Percentiles rank a stretch among this genome's conserved stretches.
These are phyloP conservation scores for Polylopha cassiicola DNA, from an alignment of 2,888 invertebrate species.

Conservation along the genomic window DNA sequence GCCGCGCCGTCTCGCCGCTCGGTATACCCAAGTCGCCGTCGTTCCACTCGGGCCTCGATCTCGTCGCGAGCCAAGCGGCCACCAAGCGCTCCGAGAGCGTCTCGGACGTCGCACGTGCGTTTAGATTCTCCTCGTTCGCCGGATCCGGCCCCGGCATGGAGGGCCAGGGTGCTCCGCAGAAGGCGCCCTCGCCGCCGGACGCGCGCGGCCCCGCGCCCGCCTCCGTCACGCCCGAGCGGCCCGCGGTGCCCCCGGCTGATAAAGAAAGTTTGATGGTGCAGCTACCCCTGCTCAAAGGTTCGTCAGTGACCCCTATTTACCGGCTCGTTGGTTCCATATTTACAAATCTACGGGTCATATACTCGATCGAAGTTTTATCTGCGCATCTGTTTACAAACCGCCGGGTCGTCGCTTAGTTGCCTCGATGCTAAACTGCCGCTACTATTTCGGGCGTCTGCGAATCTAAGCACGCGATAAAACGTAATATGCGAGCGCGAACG, in stretches of 20 bases:
- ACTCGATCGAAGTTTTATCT: constrained; percentile 8
- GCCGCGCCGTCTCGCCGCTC: constrained; percentile 77
- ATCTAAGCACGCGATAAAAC: constrained; percentile 24
- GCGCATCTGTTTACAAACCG: constrained; percentile 41
- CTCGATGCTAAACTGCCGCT: constrained; percentile 30
- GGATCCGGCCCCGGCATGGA: constrained; percentile 51
- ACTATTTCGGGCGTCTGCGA: constrained; percentile 40
- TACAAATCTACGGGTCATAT: background rate
- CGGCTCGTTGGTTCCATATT: background rate
- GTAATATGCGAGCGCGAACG: constrained; percentile 1
- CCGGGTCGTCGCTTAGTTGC: background rate
- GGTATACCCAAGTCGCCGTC: constrained; percentile 92
- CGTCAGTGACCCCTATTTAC: constrained; percentile 29
- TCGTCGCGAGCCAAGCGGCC: constrained; percentile 80
- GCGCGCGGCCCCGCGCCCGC: constrained; percentile 61
- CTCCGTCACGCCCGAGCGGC: constrained; percentile 51
- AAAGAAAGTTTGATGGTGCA: constrained; percentile 71
- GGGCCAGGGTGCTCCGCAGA: constrained; percentile 56
- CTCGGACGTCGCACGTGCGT: constrained; percentile 70
- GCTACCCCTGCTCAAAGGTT: constrained; percentile 75
- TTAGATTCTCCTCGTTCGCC: constrained; percentile 65
- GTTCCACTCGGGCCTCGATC: constrained; percentile 90
- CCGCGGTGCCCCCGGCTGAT: constrained; percentile 49
- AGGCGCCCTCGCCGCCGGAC: constrained; percentile 65
- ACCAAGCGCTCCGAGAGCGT: constrained; percentile 68